Percentiles rank a stretch among this genome's conserved stretches.
These are phyloP conservation scores for Vollenhovia emeryi DNA, from an alignment of 1,140 invertebrate species.

Conservation along the genomic window DNA sequence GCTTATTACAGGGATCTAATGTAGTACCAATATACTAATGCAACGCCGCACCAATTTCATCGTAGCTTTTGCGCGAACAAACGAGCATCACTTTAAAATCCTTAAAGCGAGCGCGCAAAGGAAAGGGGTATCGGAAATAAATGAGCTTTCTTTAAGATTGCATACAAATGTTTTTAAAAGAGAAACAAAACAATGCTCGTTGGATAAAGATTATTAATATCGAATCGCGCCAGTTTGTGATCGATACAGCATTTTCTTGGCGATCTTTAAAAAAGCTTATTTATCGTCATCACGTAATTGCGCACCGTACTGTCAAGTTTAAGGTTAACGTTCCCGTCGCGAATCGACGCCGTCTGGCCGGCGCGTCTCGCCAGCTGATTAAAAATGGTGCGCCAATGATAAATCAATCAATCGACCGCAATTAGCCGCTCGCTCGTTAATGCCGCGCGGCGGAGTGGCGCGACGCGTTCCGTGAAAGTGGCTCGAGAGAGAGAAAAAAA, in stretches of 20 bases:
- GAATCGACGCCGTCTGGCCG: constrained; percentile 38
- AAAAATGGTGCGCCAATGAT: constrained; percentile 42
- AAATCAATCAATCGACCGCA: constrained; percentile 54
- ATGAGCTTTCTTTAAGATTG: no score
- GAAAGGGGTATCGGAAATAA: not conserved
- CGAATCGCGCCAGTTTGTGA: no score
- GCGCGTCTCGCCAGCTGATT: constrained; percentile 6
- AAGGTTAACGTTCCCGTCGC: constrained; percentile 17
- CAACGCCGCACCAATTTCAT: not conserved
- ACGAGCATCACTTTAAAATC: not conserved
- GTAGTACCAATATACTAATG: not conserved
- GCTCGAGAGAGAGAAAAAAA: not conserved
- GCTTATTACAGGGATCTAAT: not conserved
- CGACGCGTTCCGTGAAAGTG: constrained; percentile 1
- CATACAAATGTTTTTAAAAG: no score
- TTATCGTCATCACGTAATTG: not conserved
- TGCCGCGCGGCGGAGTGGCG: constrained; percentile 3
- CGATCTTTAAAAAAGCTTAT: not conserved
- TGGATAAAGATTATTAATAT: no score
- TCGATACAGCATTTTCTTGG: no score
- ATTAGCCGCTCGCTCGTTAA: constrained; percentile 64
- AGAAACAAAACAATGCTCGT: no score
- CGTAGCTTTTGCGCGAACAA: not conserved
- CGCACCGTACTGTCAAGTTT: not conserved
- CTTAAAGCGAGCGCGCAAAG: not conserved